Conservation (phyloP, 2,113 vertebrate genomes). For the Spermophilus dauricus region DNA sequence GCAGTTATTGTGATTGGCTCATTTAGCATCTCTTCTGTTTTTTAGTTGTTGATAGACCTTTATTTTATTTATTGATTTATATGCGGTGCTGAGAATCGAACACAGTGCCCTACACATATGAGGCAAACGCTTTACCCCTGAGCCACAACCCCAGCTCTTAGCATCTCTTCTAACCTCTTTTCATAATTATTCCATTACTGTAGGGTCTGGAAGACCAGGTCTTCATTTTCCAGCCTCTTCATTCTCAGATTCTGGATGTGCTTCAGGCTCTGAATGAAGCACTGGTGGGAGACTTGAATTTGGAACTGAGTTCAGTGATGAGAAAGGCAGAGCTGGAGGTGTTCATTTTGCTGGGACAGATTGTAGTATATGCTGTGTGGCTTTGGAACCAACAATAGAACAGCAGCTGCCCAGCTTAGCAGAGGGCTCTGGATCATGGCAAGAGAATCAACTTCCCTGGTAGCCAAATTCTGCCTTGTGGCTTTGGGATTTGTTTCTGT, state of each 20-base stretch:
- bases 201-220: not conserved
- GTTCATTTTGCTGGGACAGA: not conserved
- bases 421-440: not conserved
- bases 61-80: no score
- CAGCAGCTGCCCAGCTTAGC: not conserved
- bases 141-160: not conserved
- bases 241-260: not conserved
- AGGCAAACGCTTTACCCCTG: no score
- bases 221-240: not conserved
- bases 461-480: not conserved
- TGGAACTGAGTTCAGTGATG: not conserved
- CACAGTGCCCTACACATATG: no score
- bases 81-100: no score
- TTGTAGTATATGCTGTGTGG: not conserved
- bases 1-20: not conserved
- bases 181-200: not conserved
- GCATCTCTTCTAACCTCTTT: not conserved
- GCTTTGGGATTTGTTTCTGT: constrained; percentile 40
- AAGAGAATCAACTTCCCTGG: not conserved
- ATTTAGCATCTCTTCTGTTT: not conserved
- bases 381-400: not conserved
- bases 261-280: not conserved
- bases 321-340: not conserved
- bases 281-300: not conserved
- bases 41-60: no score